Conservation (phyloP, 2,113 vertebrate genomes). For the Siniperca knerii region DNA sequence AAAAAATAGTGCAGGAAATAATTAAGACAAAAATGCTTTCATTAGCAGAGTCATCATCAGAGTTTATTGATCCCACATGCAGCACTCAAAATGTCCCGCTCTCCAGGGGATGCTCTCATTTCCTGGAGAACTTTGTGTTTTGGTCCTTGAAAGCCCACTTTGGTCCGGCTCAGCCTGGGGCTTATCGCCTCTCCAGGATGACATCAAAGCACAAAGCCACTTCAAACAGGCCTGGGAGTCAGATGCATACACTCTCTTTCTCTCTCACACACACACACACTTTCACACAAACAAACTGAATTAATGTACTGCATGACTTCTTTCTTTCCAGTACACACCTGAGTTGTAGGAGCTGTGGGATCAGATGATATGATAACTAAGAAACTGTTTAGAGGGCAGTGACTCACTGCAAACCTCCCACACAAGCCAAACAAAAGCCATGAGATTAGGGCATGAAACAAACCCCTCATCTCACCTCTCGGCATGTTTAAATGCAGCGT, state of each 20-base stretch:
- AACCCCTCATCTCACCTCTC: slow-evolving; percentile 5
- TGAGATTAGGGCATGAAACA: slow-evolving; percentile 35
- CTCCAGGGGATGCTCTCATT: slow-evolving; percentile 33
- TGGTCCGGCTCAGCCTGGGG: slow-evolving; percentile 64
- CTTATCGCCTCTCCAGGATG: slow-evolving; percentile 68
- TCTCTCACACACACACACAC: slow-evolving; percentile 11
- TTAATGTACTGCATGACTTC: background rate
- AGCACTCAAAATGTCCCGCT: background rate
- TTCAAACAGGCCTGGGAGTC: slow-evolving; percentile 80
- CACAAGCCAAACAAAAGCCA: slow-evolving; percentile 56
- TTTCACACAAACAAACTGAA: slow-evolving; percentile 22
- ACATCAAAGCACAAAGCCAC: slow-evolving; percentile 81
- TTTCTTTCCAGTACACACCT: slow-evolving; percentile 31
- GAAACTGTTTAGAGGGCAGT: slow-evolving; percentile 46
- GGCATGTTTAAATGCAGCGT: background rate
- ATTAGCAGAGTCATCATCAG: background rate
- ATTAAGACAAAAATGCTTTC: background rate
- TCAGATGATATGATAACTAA: slow-evolving; percentile 34
- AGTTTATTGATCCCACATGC: background rate
- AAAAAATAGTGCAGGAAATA: background rate
- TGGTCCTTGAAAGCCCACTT: slow-evolving; percentile 69
- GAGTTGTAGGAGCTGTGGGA: slow-evolving; percentile 28
- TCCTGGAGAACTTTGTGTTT: slow-evolving; percentile 35
- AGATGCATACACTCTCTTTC: slow-evolving; percentile 27
- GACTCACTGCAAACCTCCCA: slow-evolving; percentile 63